phyloP scores from a whole-genome alignment of 2,113 vertebrate genomes.

The Ictalurus furcatus region DNA sequence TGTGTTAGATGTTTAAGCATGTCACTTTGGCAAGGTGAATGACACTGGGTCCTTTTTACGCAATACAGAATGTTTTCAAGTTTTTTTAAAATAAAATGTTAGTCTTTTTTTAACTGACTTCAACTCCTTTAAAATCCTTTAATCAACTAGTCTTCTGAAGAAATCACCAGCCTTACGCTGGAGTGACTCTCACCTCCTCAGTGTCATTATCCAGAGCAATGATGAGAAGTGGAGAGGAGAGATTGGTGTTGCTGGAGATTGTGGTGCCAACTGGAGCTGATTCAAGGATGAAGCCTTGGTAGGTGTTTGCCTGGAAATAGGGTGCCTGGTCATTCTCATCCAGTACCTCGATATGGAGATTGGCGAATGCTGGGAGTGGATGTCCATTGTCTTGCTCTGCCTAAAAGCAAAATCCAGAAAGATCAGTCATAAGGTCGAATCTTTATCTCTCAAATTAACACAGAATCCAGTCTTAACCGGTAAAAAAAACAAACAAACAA shows the following conservation, averaged over 20 bases:
- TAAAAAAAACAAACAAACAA: not conserved
- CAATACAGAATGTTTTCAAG: not conserved
- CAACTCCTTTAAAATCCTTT: not conserved
- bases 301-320: conserved; percentile 83
- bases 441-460: not conserved
- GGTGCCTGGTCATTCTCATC: conserved; percentile 96
- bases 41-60: not conserved
- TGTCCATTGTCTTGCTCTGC: conserved; percentile 98
- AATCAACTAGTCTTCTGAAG: not conserved
- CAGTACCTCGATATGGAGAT: conserved; percentile 91
- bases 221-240: conserved; percentile 81
- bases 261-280: conserved; percentile 90
- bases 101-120: not conserved
- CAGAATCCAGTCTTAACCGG: not conserved
- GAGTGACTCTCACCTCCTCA: conserved; percentile 80
- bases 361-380: conserved; percentile 93
- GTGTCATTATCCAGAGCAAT: conserved; percentile 91
- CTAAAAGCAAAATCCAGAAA: conserved; percentile 65
- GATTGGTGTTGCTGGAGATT: conserved; percentile 74
- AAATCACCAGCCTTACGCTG: not conserved
- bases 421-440: conserved; percentile 5
- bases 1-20: not conserved
- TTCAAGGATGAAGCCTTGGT: conserved; percentile 91
- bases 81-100: not conserved
- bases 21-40: not conserved